phyloP scores from a whole-genome alignment of 2,797 vertebrate species.

The Nyctalus aviator region DNA sequence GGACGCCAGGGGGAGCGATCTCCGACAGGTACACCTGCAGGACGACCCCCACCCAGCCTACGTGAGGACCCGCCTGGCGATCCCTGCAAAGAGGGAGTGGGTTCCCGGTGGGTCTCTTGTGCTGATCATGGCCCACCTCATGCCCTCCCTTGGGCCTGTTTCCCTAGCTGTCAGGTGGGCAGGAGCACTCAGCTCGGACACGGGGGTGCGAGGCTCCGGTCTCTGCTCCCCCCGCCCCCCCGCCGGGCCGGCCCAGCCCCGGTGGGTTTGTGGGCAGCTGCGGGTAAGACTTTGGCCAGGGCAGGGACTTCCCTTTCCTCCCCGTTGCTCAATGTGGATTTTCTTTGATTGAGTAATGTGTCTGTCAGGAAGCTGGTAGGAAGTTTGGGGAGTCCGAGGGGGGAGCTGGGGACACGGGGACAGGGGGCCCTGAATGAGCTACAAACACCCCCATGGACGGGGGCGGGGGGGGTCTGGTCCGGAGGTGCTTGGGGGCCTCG shows the following conservation, averaged over 20 bases:
- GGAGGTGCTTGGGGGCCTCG: rapidly evolving
- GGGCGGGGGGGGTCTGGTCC: not conserved
- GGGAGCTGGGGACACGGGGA: not conserved
- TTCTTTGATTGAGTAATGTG: conserved; percentile 69
- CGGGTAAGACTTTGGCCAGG: too few relatives aligned
- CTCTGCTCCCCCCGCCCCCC: not conserved
- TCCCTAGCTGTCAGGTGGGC: not conserved
- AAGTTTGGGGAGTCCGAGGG: not conserved
- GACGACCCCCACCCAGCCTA: rapidly evolving
- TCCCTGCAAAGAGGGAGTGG: too few relatives aligned
- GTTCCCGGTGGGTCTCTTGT: not conserved
- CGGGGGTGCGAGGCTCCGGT: not conserved
- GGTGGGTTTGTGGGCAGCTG: too few relatives aligned
- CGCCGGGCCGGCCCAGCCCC: not conserved
- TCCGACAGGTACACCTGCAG: conserved; percentile 97
- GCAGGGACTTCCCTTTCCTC: conserved; percentile 48
- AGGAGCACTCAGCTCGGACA: not conserved
- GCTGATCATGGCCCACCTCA: rapidly evolving
- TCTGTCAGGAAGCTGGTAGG: not conserved
- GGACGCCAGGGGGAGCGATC: conserved; percentile 92
- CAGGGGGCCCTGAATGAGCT: not conserved
- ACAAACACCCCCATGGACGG: not conserved
- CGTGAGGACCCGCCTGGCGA: not conserved
- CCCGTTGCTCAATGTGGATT: conserved; percentile 28
- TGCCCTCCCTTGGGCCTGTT: not conserved